Percentiles rank a stretch among this genome's conserved stretches.
phyloP scores from a whole-genome alignment of 1,140 invertebrate species.

The Drosophila bocqueti region DNA sequence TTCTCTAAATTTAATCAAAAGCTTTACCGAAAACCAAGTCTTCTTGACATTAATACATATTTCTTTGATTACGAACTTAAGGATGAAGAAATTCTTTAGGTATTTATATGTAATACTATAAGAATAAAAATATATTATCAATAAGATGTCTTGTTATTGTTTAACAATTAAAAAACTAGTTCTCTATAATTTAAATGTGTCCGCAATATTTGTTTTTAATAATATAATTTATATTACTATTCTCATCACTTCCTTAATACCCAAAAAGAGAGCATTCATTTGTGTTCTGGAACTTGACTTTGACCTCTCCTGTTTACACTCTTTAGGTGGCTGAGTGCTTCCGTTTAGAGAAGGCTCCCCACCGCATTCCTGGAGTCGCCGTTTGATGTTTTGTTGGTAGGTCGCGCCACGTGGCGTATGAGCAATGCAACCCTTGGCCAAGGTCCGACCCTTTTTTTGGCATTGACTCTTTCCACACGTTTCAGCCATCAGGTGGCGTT shows the following conservation, averaged over 20 bases:
- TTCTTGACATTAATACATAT: too few species aligned
- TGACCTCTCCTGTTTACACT: slow-evolving; percentile 34
- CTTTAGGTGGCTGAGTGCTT: slow-evolving; percentile 42
- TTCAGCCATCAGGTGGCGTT: slow-evolving; percentile 74
- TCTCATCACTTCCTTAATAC: not conserved
- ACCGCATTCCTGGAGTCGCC: slow-evolving; percentile 26
- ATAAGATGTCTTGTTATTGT: too few species aligned
- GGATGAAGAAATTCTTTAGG: too few species aligned
- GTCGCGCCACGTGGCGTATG: slow-evolving; percentile 58
- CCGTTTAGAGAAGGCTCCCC: slow-evolving; percentile 39
- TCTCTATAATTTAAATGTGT: not conserved
- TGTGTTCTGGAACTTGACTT: not conserved
- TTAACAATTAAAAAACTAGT: too few species aligned
- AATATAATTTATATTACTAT: not conserved
- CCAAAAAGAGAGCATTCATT: slow-evolving; percentile 20
- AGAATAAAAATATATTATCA: too few species aligned
- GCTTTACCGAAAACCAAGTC: too few species aligned
- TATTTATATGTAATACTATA: too few species aligned
- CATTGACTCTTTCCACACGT: slow-evolving; percentile 68
- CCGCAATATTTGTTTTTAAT: not conserved
- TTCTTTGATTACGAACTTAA: too few species aligned
- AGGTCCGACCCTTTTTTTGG: slow-evolving; percentile 58
- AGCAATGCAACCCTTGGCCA: slow-evolving; percentile 42
- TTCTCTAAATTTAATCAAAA: too few species aligned
- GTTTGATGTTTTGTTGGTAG: slow-evolving; percentile 53